Base-by-base conservation (phyloP, 1,140 invertebrate species). In the Pomacea maculata region DNA sequence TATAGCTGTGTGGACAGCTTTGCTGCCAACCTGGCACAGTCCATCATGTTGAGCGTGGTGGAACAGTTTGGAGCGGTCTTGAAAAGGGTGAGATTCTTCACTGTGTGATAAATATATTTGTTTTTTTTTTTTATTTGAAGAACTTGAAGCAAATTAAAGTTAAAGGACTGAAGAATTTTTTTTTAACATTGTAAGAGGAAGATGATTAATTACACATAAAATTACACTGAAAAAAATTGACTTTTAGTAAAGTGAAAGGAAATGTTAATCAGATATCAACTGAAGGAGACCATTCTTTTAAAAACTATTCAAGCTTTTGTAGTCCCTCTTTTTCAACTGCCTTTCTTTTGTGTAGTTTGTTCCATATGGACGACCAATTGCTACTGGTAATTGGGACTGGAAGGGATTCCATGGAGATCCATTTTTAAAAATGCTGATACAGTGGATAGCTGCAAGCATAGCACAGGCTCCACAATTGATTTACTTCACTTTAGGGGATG, bases 311-410 rank as follows among this genome's bases (percentile, higher is more conserved):
- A 19, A 21, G 11, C 65, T 9, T 25, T n/a, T 72, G 70, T 34
- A 25, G 70, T 72, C 19, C 21, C 4, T 25, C 29, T 25, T 34
- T 25, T 14, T 52, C 4, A 54, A 21, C 21, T 52, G 72, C 19
- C 19, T 54, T 25, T 55, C 14, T 54, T 83, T 45, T 64, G 19
- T 64, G 19, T 75, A 82, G 79, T 73, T 82, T 70, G 19, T 70
- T 67, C 71, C 78, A 54, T 68, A 82, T 74, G 80, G 83, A 21
- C 78, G 83, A 63, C 83, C 95, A 7, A 93, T 99, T 52, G 96
- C 97, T 0, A 98, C 97, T 0, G 98, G 98, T 61, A 99, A 99
- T 92, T 99, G 98, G 98, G 98, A 98, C 15, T 99, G 98, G 92
- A 98, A 98, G 6, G 97, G 95, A 3, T 99, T 97, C 89, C 93